Evolutionary conservation across 2,113 vertebrate species (phyloP), one percentile per base, ranked within the genome.

Genomic region (Zingel zingel): DNA sequence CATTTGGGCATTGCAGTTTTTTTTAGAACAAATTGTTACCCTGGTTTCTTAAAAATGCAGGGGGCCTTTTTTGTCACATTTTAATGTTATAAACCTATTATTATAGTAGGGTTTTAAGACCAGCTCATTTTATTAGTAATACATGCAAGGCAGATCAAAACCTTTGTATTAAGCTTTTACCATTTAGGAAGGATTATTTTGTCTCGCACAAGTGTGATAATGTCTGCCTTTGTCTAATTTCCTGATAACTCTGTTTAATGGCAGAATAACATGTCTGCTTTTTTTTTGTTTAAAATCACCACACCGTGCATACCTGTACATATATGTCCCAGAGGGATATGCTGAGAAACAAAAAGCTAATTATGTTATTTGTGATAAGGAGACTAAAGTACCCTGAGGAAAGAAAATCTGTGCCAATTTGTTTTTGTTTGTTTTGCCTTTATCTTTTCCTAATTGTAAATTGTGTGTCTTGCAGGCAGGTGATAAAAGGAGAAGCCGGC

Each of bases 381-480:
- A 62, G 54, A 48, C n/a, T 8, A n/a, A 61, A 59, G 58, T 72
- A 33, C 70, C 82, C 48, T 43, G 14, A 74, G 78, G 59, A 84
- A 14, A 39, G 61, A 66, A 65, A 66, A 10, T 65, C 21, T 7
- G 43, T 57, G 47, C 72, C 77, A 23, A 75, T 14, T 36, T 82
- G 57, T 75, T 72, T 79, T 76, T 74, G 30, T 85, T 73, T 72
- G 27, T 65, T 74, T 75, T 23, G 0, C 23, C 84, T 57, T 50
- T 81, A 57, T 77, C 19, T 72, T 53, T 19, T 65, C 57, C 81
- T 92, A 86, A 93, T 82, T 86, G 68, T 80, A 63, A 79, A 66
- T 86, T 87, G 70, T 18, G 4, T 94, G 33, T 95, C 76, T 94
- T 94, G 84, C 95, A 96, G 95, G 94, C 77, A 95, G 94, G 90